Evolutionary conservation across 2,113 vertebrate species (phyloP).

Genomic region (Leptocoma aspasia): DNA sequence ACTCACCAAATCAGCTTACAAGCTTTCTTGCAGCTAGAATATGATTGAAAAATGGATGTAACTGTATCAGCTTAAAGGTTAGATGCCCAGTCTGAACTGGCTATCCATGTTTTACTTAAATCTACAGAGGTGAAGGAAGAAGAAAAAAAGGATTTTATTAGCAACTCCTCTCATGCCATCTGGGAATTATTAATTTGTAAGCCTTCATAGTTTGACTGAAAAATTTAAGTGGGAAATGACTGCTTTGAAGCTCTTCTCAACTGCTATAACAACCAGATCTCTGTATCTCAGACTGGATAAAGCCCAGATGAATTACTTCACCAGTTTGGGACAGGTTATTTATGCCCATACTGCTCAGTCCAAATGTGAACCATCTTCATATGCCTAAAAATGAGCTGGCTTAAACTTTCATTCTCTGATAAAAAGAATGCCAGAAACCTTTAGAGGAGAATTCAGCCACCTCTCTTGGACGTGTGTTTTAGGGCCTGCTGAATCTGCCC

Average conservation of each 20-base stretch:
- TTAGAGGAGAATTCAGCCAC: neutral
- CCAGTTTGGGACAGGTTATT: neutral
- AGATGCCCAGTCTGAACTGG: neutral
- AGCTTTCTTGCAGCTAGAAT: neutral
- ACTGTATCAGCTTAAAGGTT: neutral
- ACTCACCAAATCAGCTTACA: neutral
- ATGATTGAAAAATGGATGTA: neutral
- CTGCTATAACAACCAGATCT: neutral
- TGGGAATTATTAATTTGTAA: conserved; percentile 62
- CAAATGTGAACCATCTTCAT: neutral
- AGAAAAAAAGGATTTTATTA: conserved; percentile 5
- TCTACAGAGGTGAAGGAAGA: neutral
- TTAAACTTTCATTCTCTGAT: neutral
- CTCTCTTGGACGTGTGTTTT: neutral
- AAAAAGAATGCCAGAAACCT: neutral
- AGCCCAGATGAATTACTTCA: neutral
- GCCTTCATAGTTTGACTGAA: conserved; percentile 17
- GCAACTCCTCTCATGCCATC: neutral
- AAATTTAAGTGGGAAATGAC: conserved; percentile 1
- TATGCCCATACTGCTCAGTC: neutral
- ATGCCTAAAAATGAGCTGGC: neutral
- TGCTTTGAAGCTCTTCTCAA: conserved; percentile 56
- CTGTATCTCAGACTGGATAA: neutral
- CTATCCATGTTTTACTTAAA: neutral
- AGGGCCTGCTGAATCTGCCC: neutral